Base-by-base conservation (phyloP, 2,888 invertebrate species). In the Nowickia ferox region DNA sequence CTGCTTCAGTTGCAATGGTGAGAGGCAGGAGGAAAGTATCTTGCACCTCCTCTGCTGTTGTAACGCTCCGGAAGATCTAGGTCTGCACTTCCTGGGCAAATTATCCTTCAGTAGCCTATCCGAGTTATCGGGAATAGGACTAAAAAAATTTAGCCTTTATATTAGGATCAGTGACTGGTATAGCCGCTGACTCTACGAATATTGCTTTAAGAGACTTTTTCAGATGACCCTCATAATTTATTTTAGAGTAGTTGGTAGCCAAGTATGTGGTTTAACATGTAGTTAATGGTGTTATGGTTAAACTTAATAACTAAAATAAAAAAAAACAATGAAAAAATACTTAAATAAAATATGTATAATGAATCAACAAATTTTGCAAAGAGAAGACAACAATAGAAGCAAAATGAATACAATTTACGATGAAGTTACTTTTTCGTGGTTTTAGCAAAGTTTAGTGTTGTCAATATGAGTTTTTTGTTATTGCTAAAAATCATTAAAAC, bases 211-310 rank as follows among this genome's bases (percentile, higher is more conserved):
- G 19, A n/a, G 8, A n/a, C 22, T 11, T 59, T 61, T 38, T 38
- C 1, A 15, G 17, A 9, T 38, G 44, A 9, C 42, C 69, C 44
- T 63, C 61, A 51, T n/a, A 48, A n/a, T 13, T 51, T 13, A 40
- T 11, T 42, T 11, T 10, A 22, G 15, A 48, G 57, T 61, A 61
- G 53, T 63, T 72, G 65, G 72, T 74, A 81, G 80, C 74, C 74
- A 81, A 74, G 74, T 81, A 68, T 66, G 59, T 74, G 80, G 74
- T 74, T 74, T 74, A 80, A 66, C 57, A 74, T 80, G 30, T 51
- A 74, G 22, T 80, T 74, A 81, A 74, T 74, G 66, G 66, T 81
- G 80, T 51, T 81, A 68, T 74, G 74, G 42, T 82, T 82, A 71
- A 71, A 71, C 69, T 76, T 55, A 82, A 71, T 71, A 82, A 63